A percentile compares a stretch with the other conserved stretches of the same genome.
These are phyloP conservation scores for Listronotus bonariensis DNA, from an alignment of 1,140 invertebrate species.

Conservation along the genomic window DNA sequence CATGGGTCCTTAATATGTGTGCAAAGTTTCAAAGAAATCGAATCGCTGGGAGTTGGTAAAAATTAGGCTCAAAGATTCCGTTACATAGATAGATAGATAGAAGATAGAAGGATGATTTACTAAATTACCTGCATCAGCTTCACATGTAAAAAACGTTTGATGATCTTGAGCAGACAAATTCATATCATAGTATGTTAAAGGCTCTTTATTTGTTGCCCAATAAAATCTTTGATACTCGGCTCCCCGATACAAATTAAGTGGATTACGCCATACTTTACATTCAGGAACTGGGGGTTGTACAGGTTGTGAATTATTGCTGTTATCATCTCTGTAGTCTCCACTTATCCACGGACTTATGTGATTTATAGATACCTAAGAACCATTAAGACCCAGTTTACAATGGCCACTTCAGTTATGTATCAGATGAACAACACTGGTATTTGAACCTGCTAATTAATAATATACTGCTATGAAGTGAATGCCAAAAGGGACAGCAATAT, in stretches of 20 bases:
- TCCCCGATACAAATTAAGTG: conserved; percentile 92
- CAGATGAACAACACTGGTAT: too few species aligned
- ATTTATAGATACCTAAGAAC: conserved; percentile 75
- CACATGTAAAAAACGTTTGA: conserved; percentile 97
- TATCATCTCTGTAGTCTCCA: conserved; percentile 62
- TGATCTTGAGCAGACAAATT: conserved; percentile 98
- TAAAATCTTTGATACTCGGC: conserved; percentile 95
- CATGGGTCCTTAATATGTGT: too few species aligned
- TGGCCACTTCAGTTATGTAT: not conserved
- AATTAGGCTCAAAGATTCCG: too few species aligned
- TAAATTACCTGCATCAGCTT: conserved; percentile 75
- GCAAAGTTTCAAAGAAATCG: too few species aligned
- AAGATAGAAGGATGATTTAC: too few species aligned
- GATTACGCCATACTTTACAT: conserved; percentile 98
- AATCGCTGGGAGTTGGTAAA: too few species aligned
- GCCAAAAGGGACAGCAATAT: too few species aligned
- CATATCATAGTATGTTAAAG: conserved; percentile 98
- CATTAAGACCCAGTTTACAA: too few species aligned
- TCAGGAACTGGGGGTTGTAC: conserved; percentile 70
- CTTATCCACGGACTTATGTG: conserved; percentile 94
- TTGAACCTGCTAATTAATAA: too few species aligned
- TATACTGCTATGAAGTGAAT: too few species aligned
- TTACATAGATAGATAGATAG: too few species aligned
- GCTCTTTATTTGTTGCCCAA: conserved; percentile 90
- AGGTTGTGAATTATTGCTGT: conserved; percentile 50